phyloP scores from a whole-genome alignment of 2,113 vertebrate genomes.

The Macquaria ambigua region DNA sequence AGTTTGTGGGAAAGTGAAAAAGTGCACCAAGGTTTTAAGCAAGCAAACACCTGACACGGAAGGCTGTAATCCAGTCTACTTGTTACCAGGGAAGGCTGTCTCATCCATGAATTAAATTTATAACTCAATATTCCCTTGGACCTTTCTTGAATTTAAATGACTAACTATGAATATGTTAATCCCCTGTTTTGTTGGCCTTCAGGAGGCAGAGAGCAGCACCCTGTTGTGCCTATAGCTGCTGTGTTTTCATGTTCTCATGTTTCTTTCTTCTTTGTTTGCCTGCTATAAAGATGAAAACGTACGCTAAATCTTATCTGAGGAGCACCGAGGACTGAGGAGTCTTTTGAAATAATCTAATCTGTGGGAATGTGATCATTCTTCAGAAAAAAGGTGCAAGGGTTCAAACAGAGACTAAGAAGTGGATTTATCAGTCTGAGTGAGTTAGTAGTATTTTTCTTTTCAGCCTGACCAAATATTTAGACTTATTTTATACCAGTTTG shows the following conservation, averaged over 20 bases:
- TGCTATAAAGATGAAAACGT: not conserved
- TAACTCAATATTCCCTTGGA: not conserved
- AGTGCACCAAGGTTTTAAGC: not conserved
- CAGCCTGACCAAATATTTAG: not conserved
- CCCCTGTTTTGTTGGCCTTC: not conserved
- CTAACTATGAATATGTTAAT: not conserved
- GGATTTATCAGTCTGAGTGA: not conserved
- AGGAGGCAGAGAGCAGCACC: not conserved
- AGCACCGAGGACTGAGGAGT: not conserved
- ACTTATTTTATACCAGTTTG: not conserved
- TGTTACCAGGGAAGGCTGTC: not conserved
- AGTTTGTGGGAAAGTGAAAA: constrained; percentile 49
- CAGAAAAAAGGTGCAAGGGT: constrained; percentile 13
- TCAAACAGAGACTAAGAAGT: not conserved
- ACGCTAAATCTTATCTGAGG: not conserved
- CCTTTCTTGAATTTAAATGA: constrained; percentile 7
- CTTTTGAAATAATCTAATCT: constrained; percentile 16
- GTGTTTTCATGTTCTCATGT: not conserved
- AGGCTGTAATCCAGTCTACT: constrained; percentile 3
- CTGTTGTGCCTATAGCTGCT: not conserved
- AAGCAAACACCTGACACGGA: constrained; percentile 19
- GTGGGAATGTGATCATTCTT: not conserved
- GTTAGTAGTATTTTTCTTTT: not conserved
- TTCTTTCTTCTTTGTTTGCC: not conserved
- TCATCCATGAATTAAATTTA: not conserved